phyloP scores from a whole-genome alignment of 2,888 invertebrate species.

The Philereme transversata region DNA sequence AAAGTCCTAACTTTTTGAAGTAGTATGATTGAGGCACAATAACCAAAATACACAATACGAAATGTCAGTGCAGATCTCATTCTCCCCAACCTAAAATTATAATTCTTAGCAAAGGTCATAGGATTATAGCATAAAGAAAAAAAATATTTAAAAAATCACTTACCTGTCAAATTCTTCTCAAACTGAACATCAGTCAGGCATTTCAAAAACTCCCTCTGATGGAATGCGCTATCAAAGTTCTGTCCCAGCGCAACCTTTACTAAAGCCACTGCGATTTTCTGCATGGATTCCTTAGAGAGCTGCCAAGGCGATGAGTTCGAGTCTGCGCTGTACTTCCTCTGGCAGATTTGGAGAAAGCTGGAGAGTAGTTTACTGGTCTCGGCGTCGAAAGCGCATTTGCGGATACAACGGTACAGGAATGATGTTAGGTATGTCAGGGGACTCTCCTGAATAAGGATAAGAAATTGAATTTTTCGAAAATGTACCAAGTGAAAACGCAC shows the following conservation, averaged over 20 bases:
- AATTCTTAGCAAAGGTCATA: neutral
- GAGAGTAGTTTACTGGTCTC: conserved; percentile 64
- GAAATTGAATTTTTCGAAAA: too few relatives aligned
- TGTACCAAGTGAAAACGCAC: conserved; percentile 78
- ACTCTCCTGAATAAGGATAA: conserved; percentile 81
- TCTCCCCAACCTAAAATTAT: too few relatives aligned
- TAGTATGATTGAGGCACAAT: too few relatives aligned
- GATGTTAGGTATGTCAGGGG: conserved; percentile 84
- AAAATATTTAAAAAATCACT: conserved; percentile 21
- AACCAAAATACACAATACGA: too few relatives aligned
- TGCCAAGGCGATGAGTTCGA: conserved; percentile 60
- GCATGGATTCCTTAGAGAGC: conserved; percentile 81
- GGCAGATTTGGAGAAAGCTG: conserved; percentile 65
- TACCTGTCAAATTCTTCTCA: conserved; percentile 80
- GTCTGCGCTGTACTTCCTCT: conserved; percentile 69
- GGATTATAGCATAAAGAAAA: neutral
- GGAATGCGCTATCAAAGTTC: conserved; percentile 85
- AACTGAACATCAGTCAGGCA: conserved; percentile 84
- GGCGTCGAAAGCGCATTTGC: conserved; percentile 72
- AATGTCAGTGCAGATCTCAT: too few relatives aligned
- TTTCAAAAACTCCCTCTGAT: conserved; percentile 86
- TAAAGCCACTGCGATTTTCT: conserved; percentile 82
- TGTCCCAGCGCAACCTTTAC: conserved; percentile 85
- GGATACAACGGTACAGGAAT: conserved; percentile 82
- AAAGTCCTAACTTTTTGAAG: too few relatives aligned